A percentile compares a stretch with the other conserved stretches of the same genome.
These are phyloP conservation scores for Taeniopygia guttata DNA, from an alignment of 2,797 vertebrate species.

Conservation along the genomic window DNA sequence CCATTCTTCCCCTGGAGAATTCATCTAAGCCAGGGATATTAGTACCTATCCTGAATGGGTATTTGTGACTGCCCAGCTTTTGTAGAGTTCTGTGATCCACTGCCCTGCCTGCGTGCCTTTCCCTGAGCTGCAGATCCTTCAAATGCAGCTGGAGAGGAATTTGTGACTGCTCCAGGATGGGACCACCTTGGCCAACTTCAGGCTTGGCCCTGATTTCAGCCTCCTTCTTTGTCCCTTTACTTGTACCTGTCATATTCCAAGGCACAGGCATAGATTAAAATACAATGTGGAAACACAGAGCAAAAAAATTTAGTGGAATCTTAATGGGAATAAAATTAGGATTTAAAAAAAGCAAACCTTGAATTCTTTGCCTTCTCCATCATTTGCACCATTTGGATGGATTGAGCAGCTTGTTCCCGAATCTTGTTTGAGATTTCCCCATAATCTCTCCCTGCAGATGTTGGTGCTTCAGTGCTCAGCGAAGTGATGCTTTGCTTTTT, in stretches of 20 bases:
- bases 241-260: neutral
- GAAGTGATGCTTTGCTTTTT: constrained; percentile 11
- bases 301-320: neutral
- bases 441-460: constrained; percentile 20
- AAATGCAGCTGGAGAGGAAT: neutral
- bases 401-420: neutral
- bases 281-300: neutral
- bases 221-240: neutral
- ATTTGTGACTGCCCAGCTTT: neutral
- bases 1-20: neutral
- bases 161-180: neutral
- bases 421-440: neutral
- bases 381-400: neutral
- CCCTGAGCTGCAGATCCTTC: neutral
- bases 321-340: neutral
- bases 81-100: neutral
- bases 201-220: neutral
- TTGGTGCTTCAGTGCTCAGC: neutral
- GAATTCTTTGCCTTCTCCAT: neutral
- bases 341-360: neutral
- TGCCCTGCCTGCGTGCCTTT: neutral
- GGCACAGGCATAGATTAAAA: neutral
- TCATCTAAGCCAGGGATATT: neutral
- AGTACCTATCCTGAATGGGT: neutral
- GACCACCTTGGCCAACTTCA: accelerated